Evolutionary conservation across 2,888 invertebrate species (phyloP).

Genomic region (Agelastica alni): DNA sequence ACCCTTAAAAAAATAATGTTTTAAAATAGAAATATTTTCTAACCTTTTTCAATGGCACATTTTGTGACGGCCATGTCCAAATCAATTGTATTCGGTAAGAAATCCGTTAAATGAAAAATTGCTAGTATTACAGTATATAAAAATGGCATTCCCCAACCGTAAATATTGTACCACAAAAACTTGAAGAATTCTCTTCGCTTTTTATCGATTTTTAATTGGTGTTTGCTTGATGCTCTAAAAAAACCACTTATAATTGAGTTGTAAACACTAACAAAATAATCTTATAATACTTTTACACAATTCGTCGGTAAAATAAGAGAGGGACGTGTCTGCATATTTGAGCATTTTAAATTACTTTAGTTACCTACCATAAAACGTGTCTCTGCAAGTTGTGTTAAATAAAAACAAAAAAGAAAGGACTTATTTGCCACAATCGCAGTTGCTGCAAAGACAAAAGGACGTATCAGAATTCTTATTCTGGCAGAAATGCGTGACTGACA

Average conservation of each 20-base stretch:
- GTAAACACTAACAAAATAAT: neutral
- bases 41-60: conserved; percentile 38
- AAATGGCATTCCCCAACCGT: conserved; percentile 72
- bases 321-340: too few relatives aligned
- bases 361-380: too few relatives aligned
- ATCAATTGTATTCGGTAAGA: conserved; percentile 45
- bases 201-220: conserved; percentile 20
- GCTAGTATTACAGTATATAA: conserved; percentile 62
- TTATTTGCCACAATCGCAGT: too few relatives aligned
- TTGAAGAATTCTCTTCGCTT: conserved; percentile 58
- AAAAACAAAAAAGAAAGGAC: too few relatives aligned
- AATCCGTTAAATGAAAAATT: conserved; percentile 60
- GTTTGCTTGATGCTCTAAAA: conserved; percentile 25
- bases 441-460: too few relatives aligned
- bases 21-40: too few relatives aligned
- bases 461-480: too few relatives aligned
- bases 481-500: too few relatives aligned
- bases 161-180: conserved; percentile 69
- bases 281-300: neutral
- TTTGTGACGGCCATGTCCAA: conserved; percentile 33
- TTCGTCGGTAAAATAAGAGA: too few relatives aligned
- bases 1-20: too few relatives aligned
- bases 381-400: too few relatives aligned
- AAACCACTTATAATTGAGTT: conserved; percentile 3
- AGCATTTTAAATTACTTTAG: too few relatives aligned